phyloP scores from a whole-genome alignment of 1,140 invertebrate species.

The Himalopsyche phryganea region DNA sequence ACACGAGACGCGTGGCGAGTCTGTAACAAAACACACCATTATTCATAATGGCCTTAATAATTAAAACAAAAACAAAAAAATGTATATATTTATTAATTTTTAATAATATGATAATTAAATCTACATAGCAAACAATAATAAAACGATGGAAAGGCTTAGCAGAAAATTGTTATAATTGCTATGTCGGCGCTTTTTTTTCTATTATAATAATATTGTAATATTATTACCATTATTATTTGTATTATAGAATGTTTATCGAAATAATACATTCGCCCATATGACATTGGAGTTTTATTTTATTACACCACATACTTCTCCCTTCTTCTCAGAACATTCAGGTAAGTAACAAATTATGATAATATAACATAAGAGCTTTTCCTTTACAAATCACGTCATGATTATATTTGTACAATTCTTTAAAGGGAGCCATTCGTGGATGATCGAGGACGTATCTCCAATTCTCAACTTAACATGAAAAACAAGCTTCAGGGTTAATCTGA shows the following conservation, averaged over 20 bases:
- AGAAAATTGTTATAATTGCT: background rate
- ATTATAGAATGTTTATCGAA: conserved; percentile 4
- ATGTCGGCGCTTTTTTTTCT: background rate
- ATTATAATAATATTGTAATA: background rate
- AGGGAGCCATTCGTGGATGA: too few relatives aligned
- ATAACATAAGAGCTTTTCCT: too few relatives aligned
- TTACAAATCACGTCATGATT: too few relatives aligned
- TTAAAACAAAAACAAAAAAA: background rate
- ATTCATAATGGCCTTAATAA: conserved; percentile 1
- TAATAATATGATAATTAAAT: background rate
- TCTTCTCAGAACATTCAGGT: too few relatives aligned
- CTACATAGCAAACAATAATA: conserved; percentile 1
- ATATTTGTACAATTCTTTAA: too few relatives aligned
- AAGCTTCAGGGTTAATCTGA: too few relatives aligned
- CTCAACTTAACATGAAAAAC: too few relatives aligned
- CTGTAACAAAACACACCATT: conserved; percentile 2
- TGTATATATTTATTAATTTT: conserved; percentile 2
- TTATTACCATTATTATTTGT: background rate
- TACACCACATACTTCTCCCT: too few relatives aligned
- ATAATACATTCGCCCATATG: conserved; percentile 4
- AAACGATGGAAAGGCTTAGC: background rate
- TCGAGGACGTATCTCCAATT: too few relatives aligned
- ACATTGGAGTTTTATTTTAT: background rate
- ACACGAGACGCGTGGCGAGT: background rate
- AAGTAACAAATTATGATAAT: too few relatives aligned